These are phyloP conservation scores for Pelobates cultripes DNA, from an alignment of 2,797 vertebrate genomes.

Conservation along the genomic window DNA sequence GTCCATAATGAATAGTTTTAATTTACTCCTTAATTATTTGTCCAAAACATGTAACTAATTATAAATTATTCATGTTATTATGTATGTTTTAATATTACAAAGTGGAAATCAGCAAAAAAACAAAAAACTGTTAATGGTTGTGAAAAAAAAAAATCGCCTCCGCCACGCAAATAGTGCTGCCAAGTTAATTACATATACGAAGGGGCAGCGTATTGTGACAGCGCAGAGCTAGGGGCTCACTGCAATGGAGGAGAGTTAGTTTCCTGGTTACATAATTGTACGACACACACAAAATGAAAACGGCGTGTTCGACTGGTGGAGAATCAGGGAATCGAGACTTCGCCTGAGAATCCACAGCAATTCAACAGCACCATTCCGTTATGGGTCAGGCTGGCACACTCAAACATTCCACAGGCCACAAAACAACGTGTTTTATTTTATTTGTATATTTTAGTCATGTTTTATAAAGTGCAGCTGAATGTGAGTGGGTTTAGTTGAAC, in stretches of 20 bases:
- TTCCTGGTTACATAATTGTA: neutral
- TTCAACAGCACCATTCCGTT: no score
- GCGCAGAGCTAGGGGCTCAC: no score
- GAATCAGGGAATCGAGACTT: no score
- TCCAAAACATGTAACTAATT: constrained; percentile 44
- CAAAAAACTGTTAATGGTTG: constrained; percentile 15
- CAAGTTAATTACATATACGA: constrained; percentile 40
- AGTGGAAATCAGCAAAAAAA: constrained; percentile 45
- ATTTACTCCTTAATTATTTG: constrained; percentile 50
- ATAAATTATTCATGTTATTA: constrained; percentile 49
- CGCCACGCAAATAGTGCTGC: neutral
- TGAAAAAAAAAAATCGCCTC: constrained; percentile 25
- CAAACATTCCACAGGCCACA: no score
- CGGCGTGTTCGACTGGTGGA: no score
- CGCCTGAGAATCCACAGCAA: no score
- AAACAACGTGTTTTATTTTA: no score
- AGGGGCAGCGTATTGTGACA: neutral
- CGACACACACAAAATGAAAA: neutral
- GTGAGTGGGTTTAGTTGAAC: no score
- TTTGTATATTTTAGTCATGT: no score
- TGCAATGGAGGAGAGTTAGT: no score
- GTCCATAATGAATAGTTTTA: constrained; percentile 41
- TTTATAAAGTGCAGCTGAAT: no score
- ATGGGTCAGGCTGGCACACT: no score
- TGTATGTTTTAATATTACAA: constrained; percentile 45